Evolutionary conservation across 2,888 invertebrate genomes (phyloP), one percentile per base, ranked within the genome.

Genomic region (Mellilla xanthometata): DNA sequence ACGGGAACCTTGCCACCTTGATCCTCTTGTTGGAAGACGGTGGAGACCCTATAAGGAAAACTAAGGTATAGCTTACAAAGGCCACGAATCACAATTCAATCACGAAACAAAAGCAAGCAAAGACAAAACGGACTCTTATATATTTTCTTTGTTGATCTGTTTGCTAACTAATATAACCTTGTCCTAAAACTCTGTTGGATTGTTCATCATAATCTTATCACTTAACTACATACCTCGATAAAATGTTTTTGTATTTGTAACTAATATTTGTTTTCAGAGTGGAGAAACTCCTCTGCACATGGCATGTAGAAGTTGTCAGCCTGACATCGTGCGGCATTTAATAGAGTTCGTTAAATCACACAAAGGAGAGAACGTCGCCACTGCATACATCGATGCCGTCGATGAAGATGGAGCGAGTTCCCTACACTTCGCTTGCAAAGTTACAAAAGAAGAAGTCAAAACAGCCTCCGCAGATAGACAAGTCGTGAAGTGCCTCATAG

Each of bases 281-380:
- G 98, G 99, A 1, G 99, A 99, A 90, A 99, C 98, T 0, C 96
- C 99, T 0, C 90, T 99, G 9, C 99, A 99, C 72, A 93, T 99
- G 76, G 98, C 99, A 2, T 97, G 97, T 66, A 92, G 96, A 51
- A 94, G 94, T 48, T 96, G 96, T 70, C 92, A 94, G 57, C 95
- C 95, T 13, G 96, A 96, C 52, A 95, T 98, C 0, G 97, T 97
- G 0, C 92, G 93, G 42, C 95, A 97, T 72, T 90, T 99, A 29
- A 95, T 99, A 58, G 93, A 94, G 44, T 95, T 95, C 65, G 94
- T 96, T 3, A 95, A 94, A 77, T 92, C 92, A 32, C 93, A 92
- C 49, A 93, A 93, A 66, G 95, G 95, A 1, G 92, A 93, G 43
- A 95, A 95, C 36, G 93, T 94, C 48, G 95, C 96, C 3, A 94